Base-by-base conservation (phyloP, 64 coral and sea anemone species). In the Trachythela sp. region DNA sequence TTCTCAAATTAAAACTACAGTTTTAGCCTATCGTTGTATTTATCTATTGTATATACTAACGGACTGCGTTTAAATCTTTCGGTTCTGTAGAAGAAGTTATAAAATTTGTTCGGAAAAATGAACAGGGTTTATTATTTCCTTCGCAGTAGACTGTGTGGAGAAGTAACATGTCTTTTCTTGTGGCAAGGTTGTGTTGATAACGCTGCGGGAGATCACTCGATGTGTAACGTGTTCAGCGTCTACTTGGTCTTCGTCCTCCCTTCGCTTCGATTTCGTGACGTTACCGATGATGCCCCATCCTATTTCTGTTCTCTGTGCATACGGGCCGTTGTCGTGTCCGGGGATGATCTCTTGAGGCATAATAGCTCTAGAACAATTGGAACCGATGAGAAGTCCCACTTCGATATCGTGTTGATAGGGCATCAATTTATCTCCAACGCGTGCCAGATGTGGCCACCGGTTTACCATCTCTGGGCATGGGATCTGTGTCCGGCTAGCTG, bases 241-340 rank as follows among this genome's bases (percentile, higher is more conserved):
- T 10, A 15, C 75, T 37, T 80, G 32, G 32, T 11, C 20, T 13
- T 30, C 33, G 11, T 9, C 30, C 14, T 17, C 0, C 0, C 10
- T 36, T 40, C 0, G 32, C 3, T 40, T 40, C 0, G 14, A 2
- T 36, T 1, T 80, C 2, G 9, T 34, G 15, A 86, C 67, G 27
- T 87, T 87, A 77, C 90, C 90, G 72, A 92, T 86, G 37, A 92
- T 92, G 37, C 90, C 90, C 84, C 90, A 92, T 31, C 84, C 90
- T 7, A 92, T 27, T 48, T 87, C 90, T 51, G 90, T 86, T 56
- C 48, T 87, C 71, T 76, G 68, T 9, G 85, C 64, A 51, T 91
- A 87, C 45, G 84, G 90, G 40, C 70, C 85, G 59, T 91, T 68
- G 22, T 7, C 13, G 40, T 52, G 40, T 38, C 67, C 90, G 13